These are phyloP conservation scores for Gandaritis pyraliata DNA, from an alignment of 2,888 invertebrate species.

Conservation along the genomic window DNA sequence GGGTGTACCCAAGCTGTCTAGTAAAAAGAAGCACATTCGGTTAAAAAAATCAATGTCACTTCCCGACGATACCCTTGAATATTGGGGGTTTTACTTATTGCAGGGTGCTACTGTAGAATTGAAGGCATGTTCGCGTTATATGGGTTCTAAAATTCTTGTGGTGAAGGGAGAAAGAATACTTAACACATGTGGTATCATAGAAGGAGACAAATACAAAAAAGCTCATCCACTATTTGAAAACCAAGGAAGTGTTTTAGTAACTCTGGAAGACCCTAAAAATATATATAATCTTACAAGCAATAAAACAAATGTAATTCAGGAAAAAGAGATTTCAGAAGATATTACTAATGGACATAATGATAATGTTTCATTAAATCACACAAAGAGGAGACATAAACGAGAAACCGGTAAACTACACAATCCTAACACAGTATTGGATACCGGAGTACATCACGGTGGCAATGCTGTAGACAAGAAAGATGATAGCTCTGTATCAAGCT, in stretches of 20 bases:
- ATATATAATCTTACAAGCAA: constrained; percentile 21
- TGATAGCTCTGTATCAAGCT: constrained; percentile 91
- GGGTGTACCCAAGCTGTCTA: constrained; percentile 88
- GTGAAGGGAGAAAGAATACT: constrained; percentile 91
- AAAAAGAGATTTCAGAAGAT: constrained; percentile 15
- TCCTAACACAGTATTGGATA: constrained; percentile 86
- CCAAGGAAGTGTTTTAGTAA: constrained; percentile 82
- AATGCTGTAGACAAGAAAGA: constrained; percentile 86
- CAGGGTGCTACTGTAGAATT: constrained; percentile 91
- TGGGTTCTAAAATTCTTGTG: constrained; percentile 91
- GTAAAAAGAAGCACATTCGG: constrained; percentile 89
- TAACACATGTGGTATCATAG: constrained; percentile 90
- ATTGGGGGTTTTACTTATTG: constrained; percentile 94
- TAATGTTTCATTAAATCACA: constrained; percentile 19
- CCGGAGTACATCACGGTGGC: constrained; percentile 91
- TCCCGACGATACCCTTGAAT: constrained; percentile 93
- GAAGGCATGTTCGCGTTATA: constrained; percentile 91
- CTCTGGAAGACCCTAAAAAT: constrained; percentile 65
- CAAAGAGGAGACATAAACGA: constrained; percentile 53
- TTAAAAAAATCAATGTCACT: constrained; percentile 92
- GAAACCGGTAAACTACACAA: constrained; percentile 69
- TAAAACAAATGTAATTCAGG: constrained; percentile 30
- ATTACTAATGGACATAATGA: constrained; percentile 2
- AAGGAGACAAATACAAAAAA: constrained; percentile 87
- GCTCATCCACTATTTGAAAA: constrained; percentile 85